Percentiles rank a stretch among this genome's conserved stretches.
Conservation (phyloP, 2,797 vertebrate genomes). For the Enteromius unitaeniatus region DNA sequence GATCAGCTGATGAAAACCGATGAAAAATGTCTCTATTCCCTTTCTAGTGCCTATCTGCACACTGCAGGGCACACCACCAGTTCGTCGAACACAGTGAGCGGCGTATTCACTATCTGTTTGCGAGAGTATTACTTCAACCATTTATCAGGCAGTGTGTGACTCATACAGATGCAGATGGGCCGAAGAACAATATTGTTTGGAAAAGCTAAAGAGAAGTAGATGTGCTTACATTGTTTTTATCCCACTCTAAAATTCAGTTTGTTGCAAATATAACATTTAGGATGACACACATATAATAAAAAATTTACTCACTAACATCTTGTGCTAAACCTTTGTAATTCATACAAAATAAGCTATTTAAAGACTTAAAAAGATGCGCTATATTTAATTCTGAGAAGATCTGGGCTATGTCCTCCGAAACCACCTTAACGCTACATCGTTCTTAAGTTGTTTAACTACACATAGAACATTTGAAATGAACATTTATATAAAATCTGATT, state of each 20-base stretch:
- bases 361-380: not conserved
- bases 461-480: too few species aligned
- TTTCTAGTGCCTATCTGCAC: conserved; percentile 18
- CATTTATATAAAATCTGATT: too few species aligned
- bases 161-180: conserved; percentile 23
- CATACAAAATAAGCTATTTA: not conserved
- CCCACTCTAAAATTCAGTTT: not conserved
- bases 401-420: too few species aligned
- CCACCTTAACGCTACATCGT: too few species aligned
- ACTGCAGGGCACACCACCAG: conserved; percentile 8
- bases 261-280: not conserved
- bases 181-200: not conserved
- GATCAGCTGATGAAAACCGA: conserved; percentile 32
- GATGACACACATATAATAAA: not conserved
- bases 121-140: conserved; percentile 21
- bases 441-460: too few species aligned
- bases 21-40: conserved; percentile 33
- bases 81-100: conserved; percentile 26
- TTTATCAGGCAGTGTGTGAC: conserved; percentile 23
- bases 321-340: not conserved
- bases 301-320: not conserved
- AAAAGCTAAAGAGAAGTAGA: not conserved
- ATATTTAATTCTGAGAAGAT: not conserved
- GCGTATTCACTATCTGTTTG: conserved; percentile 33
- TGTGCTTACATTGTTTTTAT: not conserved